phyloP scores from a whole-genome alignment of 2,888 invertebrate genomes.

The Drosophila monieri region DNA sequence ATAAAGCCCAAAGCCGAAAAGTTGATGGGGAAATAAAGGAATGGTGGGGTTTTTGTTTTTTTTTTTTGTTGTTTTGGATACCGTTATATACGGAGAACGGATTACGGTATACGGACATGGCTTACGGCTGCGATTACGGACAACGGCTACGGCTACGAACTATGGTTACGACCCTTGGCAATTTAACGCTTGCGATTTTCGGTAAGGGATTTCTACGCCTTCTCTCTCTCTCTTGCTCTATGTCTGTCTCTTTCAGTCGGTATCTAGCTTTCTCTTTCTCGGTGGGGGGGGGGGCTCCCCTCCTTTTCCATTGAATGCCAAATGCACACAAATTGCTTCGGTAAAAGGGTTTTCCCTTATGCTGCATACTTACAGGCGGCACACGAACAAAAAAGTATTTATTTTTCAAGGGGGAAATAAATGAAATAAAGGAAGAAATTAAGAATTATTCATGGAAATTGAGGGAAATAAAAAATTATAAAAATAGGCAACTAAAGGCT shows the following conservation, averaged over 20 bases:
- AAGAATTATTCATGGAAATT: no score
- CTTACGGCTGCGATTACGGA: not conserved
- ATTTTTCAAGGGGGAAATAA: conserved; percentile 4
- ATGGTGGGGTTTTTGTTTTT: not conserved
- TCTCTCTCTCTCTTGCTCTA: not conserved
- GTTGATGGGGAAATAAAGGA: not conserved
- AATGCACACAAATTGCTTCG: conserved; percentile 70
- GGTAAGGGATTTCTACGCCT: conserved; percentile 59
- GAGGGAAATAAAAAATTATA: no score
- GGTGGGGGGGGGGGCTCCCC: conserved; percentile 19
- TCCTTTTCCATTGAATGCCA: conserved; percentile 70
- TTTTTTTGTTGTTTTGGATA: not conserved
- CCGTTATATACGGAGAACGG: not conserved
- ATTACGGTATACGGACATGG: not conserved
- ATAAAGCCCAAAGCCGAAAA: conserved; percentile 35
- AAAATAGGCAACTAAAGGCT: no score
- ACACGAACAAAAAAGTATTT: conserved; percentile 24
- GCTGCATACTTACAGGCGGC: conserved; percentile 50
- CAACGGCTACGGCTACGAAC: not conserved
- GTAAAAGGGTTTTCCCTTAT: conserved; percentile 28
- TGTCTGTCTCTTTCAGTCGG: not conserved
- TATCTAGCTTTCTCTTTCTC: not conserved
- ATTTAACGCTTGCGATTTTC: conserved; percentile 74
- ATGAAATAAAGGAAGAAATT: not conserved
- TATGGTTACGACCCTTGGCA: conserved; percentile 50